Evolutionary conservation across 2,113 vertebrate genomes (phyloP), one percentile per base, ranked within the genome.

Genomic region (human (Homo sapiens)): DNA sequence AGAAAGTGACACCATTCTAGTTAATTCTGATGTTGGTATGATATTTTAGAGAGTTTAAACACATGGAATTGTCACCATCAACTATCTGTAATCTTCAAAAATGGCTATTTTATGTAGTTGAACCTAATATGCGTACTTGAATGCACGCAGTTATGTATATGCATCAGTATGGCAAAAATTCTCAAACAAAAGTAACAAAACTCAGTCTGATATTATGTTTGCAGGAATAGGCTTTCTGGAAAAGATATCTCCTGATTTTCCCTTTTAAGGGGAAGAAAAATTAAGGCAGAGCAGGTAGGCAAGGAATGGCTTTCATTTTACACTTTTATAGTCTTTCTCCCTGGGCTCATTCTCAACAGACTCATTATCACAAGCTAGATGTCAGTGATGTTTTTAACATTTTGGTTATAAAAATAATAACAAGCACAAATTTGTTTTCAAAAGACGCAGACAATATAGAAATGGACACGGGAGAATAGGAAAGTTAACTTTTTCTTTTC

Each of bases 391-490:
- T 84, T 86, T 94, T 94, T 86, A 95, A 78, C 70, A 93, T 61
- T 78, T 25, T 78, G 52, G 79, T 55, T 72, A 83, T 86, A 86
- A 78, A 93, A 89, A 82, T 72, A 94, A 94, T 86, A 14, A 81
- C 20, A 32, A 52, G 52, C 32, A 85, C 32, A 64, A 48, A 11
- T 50, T 82, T 86, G 73, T 86, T 96, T 89, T 88, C n/a, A 93
- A 96, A 93, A 84, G 57, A 32, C 32, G 7, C 45, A 93, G 73
- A 81, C 40, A 93, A 87, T 89, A 57, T 85, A 92, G 78, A 93
- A 94, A 55, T 23, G 11, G 82, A 40, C 25, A 30, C n/a, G 13
- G n/a, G 84, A 48, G 52, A 93, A 70, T 80, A 79, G 61, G 10
- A 68, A 96, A 84, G 55, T 61, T 87, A 80, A 18, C 43, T 72